Evolutionary conservation across 2,888 invertebrate species (phyloP).

Genomic region (Eumerus sabulonum): DNA sequence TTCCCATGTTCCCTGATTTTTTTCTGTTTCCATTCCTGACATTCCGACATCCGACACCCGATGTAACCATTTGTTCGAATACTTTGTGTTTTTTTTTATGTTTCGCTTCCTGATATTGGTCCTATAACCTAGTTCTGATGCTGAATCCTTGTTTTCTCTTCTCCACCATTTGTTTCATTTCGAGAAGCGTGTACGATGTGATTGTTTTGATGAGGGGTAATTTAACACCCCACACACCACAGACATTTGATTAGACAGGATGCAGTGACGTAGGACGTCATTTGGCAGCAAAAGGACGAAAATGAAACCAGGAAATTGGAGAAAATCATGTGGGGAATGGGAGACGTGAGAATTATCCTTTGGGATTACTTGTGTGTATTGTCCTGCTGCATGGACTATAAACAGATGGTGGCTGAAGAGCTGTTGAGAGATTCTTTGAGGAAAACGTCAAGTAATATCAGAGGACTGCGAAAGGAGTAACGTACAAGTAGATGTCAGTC

Average conservation of each 20-base stretch:
- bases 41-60: conserved; percentile 44
- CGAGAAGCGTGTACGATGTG: conserved; percentile 53
- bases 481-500: too few species aligned
- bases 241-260: conserved; percentile 64
- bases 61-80: conserved; percentile 58
- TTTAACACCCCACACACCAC: conserved; percentile 63
- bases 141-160: conserved; percentile 29
- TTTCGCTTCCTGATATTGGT: conserved; percentile 5
- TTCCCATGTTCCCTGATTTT: conserved; percentile 30
- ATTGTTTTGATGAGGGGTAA: conserved; percentile 65
- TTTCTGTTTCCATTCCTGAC: conserved; percentile 16
- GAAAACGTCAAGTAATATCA: too few species aligned
- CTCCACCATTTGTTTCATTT: conserved; percentile 30
- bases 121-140: conserved; percentile 12
- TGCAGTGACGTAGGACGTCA: conserved; percentile 48
- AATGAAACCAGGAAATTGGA: not conserved
- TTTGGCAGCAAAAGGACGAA: conserved; percentile 6
- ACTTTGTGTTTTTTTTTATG: not conserved
- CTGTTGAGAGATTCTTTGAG: too few species aligned
- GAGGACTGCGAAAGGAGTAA: too few species aligned
- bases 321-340: too few species aligned
- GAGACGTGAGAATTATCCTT: too few species aligned
- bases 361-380: too few species aligned
- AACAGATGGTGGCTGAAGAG: too few species aligned
- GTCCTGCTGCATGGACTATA: too few species aligned